Percentiles rank a stretch among this genome's conserved stretches.
phyloP scores from a whole-genome alignment of 2,888 invertebrate species.

The Eutolmus rufibarbis region DNA sequence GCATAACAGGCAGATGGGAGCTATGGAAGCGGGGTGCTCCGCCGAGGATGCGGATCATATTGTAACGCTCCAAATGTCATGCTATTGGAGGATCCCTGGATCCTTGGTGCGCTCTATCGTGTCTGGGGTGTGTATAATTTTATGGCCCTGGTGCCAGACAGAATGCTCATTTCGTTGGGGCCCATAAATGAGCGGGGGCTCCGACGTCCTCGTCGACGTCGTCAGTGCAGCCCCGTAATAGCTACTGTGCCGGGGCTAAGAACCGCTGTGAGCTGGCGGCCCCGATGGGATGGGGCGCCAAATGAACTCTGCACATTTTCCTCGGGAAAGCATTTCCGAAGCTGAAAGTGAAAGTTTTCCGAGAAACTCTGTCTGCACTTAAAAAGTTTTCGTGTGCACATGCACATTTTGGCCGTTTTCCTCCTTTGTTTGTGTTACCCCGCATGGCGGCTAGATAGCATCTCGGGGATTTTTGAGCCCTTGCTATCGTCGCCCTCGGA shows the following conservation, averaged over 20 bases:
- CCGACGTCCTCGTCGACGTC: not conserved
- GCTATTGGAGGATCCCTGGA: not conserved
- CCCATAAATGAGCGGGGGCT: constrained; percentile 25
- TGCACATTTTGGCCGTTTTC: not conserved
- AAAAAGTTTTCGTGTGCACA: constrained; percentile 13
- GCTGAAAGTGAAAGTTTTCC: constrained; percentile 41
- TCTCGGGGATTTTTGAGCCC: constrained; percentile 18
- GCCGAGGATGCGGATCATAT: constrained; percentile 2
- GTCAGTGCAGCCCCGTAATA: not conserved
- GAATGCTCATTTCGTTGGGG: constrained; percentile 31
- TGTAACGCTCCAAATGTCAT: not conserved
- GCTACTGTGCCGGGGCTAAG: not conserved
- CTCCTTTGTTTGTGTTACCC: not conserved
- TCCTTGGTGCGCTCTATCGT: constrained; percentile 4
- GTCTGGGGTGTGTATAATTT: constrained; percentile 37
- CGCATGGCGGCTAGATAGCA: constrained; percentile 1
- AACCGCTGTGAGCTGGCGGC: not conserved
- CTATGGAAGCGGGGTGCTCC: not conserved
- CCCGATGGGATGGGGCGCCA: not conserved
- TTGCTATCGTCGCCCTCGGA: not conserved
- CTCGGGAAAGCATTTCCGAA: constrained; percentile 18
- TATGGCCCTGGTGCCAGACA: constrained; percentile 19
- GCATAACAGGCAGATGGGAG: not conserved
- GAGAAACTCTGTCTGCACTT: constrained; percentile 11
- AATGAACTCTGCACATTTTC: constrained; percentile 20